Conservation (phyloP, 2,888 invertebrate species). For the Drosophila mayaguana region DNA sequence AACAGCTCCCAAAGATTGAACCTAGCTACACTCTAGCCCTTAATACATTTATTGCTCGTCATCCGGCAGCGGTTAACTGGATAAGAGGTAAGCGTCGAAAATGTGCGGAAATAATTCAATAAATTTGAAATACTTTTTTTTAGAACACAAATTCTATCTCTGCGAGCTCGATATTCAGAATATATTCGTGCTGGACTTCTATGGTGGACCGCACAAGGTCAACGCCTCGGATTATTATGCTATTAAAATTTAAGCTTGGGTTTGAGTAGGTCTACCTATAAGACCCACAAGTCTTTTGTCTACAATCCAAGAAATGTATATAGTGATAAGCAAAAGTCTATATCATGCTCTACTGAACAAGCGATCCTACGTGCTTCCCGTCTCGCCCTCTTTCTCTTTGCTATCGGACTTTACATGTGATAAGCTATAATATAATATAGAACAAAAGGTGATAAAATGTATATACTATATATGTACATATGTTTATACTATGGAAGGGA, state of each 20-base stretch:
- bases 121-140: constrained; percentile 3
- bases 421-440: not conserved
- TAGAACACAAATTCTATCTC: constrained; percentile 92
- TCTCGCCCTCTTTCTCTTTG: not conserved
- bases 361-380: not conserved
- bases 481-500: not conserved
- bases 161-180: constrained; percentile 91
- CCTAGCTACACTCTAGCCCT: constrained; percentile 67
- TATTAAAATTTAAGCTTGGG: constrained; percentile 32
- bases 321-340: constrained; percentile 14
- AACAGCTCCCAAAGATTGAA: constrained; percentile 59
- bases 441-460: not conserved
- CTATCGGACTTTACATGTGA: constrained; percentile 9
- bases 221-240: constrained; percentile 60
- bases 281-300: constrained; percentile 15
- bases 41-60: constrained; percentile 77
- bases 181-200: constrained; percentile 92
- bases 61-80: constrained; percentile 83
- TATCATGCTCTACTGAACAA: constrained; percentile 4
- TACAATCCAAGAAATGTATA: constrained; percentile 1
- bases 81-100: constrained; percentile 56
- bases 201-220: constrained; percentile 89
- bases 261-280: not conserved
- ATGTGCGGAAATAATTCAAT: no score
- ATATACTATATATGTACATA: no score